Conservation (phyloP, 2,113 vertebrate genomes). For the Neotragus pygmaeus region DNA sequence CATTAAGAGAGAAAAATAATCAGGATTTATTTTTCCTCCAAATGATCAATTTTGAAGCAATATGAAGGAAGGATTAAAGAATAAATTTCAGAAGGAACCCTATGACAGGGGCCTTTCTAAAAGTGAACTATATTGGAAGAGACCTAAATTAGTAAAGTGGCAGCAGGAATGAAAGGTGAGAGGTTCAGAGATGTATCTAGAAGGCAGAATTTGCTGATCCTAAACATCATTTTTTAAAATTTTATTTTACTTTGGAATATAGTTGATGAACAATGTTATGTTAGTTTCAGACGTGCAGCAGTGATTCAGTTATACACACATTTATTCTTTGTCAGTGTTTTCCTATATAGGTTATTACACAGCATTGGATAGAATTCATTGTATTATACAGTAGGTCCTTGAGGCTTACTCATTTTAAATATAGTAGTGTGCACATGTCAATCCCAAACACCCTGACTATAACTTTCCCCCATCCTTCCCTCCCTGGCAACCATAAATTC, state of each 20-base stretch:
- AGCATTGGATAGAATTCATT: no score
- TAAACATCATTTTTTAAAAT: neutral
- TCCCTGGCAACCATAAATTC: no score
- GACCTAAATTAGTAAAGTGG: neutral
- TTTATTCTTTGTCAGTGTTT: no score
- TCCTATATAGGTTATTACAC: no score
- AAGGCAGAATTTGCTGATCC: neutral
- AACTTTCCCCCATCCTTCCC: no score
- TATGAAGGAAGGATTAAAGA: neutral
- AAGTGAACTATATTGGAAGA: neutral
- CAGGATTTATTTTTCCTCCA: neutral
- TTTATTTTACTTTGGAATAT: neutral
- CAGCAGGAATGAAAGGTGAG: neutral
- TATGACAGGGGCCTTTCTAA: neutral
- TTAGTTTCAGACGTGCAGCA: no score
- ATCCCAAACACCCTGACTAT: no score
- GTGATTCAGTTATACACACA: no score
- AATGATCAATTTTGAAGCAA: neutral
- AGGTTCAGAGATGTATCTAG: neutral
- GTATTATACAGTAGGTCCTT: no score
- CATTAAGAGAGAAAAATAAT: neutral
- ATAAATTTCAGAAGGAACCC: neutral
- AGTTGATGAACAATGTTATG: neutral
- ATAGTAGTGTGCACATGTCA: no score
- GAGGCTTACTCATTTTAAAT: no score